Evolutionary conservation across 2,113 vertebrate genomes (phyloP).

Genomic region (Tetrax tetrax): DNA sequence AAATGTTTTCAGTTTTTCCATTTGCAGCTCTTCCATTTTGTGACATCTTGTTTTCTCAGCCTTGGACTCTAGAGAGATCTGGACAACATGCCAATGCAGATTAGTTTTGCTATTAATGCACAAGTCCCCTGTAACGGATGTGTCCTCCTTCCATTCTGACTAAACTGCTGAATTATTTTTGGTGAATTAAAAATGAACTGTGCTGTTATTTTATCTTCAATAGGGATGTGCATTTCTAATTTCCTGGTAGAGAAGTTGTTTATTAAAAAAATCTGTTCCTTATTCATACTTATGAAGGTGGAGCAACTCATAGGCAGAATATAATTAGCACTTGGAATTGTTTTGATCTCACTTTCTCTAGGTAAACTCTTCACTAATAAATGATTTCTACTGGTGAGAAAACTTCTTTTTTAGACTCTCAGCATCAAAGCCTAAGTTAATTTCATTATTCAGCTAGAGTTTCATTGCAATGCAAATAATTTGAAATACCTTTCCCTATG

Average conservation of each 20-base stretch:
- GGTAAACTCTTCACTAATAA: conserved; percentile 43
- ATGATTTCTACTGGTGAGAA: conserved; percentile 16
- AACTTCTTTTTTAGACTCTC: not conserved
- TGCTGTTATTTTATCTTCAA: not conserved
- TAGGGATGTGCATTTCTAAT: not conserved
- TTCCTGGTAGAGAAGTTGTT: conserved; percentile 1
- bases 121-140: not conserved
- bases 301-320: conserved; percentile 3
- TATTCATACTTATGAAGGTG: conserved; percentile 29
- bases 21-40: conserved; percentile 8
- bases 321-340: conserved; percentile 49
- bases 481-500: conserved; percentile 5
- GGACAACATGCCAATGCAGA: not conserved
- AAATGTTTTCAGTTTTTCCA: not conserved
- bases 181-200: not conserved
- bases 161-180: not conserved
- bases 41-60: not conserved
- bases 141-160: not conserved
- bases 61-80: not conserved
- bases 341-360: conserved; percentile 60
- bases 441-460: not conserved
- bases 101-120: not conserved
- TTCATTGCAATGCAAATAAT: not conserved
- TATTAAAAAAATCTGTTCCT: conserved; percentile 5
- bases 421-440: conserved; percentile 34